phyloP scores from a whole-genome alignment of 2,113 vertebrate species.

The Sus scrofa region DNA sequence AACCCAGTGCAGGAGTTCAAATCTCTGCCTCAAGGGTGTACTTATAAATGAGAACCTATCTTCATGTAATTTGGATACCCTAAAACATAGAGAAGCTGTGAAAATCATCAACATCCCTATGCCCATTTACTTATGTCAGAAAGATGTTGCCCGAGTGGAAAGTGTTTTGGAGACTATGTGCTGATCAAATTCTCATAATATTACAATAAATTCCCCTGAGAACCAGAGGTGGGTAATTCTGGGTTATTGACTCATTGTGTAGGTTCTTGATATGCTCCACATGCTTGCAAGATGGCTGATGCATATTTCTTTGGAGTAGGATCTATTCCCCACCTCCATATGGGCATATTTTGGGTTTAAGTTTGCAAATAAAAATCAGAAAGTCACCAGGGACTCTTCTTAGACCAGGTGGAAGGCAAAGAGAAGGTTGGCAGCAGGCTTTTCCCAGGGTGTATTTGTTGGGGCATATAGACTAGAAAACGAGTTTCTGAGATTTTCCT shows the following conservation, averaged over 20 bases:
- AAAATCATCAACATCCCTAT: not conserved
- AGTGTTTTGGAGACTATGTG: slow-evolving; percentile 27
- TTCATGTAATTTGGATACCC: not conserved
- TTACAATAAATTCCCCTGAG: not conserved
- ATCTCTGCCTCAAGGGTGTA: not conserved
- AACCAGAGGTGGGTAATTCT: not conserved
- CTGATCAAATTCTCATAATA: not conserved
- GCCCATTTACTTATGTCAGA: slow-evolving; percentile 22
- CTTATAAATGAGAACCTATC: slow-evolving; percentile 2
- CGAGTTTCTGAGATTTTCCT: slow-evolving; percentile 72
- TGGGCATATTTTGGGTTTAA: slow-evolving; percentile 49
- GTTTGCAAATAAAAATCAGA: slow-evolving; percentile 36
- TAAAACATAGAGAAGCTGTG: not conserved
- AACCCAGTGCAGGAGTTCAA: not conserved
- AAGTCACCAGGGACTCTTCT: slow-evolving; percentile 9
- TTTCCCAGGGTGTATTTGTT: slow-evolving; percentile 49
- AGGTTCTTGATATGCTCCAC: slow-evolving; percentile 5
- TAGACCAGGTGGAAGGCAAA: not conserved
- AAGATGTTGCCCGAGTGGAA: not conserved
- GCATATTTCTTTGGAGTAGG: not conserved
- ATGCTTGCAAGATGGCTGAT: slow-evolving; percentile 46
- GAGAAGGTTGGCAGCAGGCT: not conserved
- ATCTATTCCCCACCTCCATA: too few relatives aligned
- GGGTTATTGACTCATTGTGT: not conserved
- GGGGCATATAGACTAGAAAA: slow-evolving; percentile 70